phyloP scores from a whole-genome alignment of 2,888 invertebrate species.

The Scaptomyza parva region DNA sequence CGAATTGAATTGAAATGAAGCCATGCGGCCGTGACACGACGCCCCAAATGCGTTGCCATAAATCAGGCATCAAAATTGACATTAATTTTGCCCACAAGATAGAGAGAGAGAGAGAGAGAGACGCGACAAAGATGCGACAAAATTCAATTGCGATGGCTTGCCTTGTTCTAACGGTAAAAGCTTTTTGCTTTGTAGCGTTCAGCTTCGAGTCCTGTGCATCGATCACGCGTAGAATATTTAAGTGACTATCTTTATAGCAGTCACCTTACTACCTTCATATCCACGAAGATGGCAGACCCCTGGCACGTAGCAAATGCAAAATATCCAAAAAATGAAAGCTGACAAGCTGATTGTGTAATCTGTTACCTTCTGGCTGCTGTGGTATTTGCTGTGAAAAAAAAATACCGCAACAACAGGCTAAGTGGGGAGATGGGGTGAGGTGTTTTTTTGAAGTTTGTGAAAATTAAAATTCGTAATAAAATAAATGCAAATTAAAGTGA shows the following conservation, averaged over 20 bases:
- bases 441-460: too few relatives aligned
- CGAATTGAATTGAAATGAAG: conserved; percentile 79
- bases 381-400: conserved; percentile 10
- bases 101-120: neutral
- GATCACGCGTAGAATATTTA: conserved; percentile 77
- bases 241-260: conserved; percentile 61
- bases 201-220: conserved; percentile 51
- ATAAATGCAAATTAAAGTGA: too few relatives aligned
- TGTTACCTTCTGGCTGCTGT: conserved; percentile 16
- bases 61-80: conserved; percentile 78
- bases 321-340: conserved; percentile 44
- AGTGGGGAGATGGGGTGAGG: neutral
- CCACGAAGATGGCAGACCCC: too few relatives aligned
- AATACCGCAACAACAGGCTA: conserved; percentile 18
- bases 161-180: conserved; percentile 23
- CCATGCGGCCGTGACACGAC: conserved; percentile 47
- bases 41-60: conserved; percentile 70
- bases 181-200: conserved; percentile 12
- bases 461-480: too few relatives aligned
- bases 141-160: conserved; percentile 63
- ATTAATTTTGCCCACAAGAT: conserved; percentile 69
- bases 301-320: conserved; percentile 51
- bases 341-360: conserved; percentile 50
- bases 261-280: neutral
- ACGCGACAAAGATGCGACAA: conserved; percentile 10